Conservation (phyloP, 2,797 vertebrate species). For the Trachops cirrhosus region DNA sequence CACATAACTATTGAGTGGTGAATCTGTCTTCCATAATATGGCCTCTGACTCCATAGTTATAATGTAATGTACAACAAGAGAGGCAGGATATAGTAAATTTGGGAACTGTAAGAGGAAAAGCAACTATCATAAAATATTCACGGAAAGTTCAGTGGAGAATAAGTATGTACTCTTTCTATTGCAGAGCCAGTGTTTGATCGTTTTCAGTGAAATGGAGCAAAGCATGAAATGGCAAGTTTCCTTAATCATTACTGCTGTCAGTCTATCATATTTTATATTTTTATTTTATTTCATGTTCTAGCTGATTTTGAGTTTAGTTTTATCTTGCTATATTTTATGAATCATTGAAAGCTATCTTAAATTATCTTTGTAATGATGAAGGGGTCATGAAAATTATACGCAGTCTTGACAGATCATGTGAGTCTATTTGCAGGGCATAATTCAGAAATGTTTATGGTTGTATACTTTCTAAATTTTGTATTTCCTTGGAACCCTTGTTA, state of each 20-base stretch:
- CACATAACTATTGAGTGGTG: not conserved
- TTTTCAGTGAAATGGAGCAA: not conserved
- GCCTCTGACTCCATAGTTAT: not conserved
- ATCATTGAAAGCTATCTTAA: not conserved
- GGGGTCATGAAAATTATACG: not conserved
- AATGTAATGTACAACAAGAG: not conserved
- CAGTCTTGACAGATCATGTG: not conserved
- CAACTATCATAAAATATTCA: not conserved
- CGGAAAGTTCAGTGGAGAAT: not conserved
- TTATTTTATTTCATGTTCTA: not conserved
- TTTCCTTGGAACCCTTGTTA: not conserved
- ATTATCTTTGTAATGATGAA: not conserved
- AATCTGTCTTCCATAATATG: not conserved
- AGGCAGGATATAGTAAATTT: not conserved
- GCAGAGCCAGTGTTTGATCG: not conserved
- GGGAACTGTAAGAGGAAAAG: not conserved
- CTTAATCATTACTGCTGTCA: not conserved
- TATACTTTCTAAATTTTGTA: not conserved
- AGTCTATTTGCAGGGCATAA: not conserved
- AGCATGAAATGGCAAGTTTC: not conserved
- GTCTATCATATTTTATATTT: not conserved
- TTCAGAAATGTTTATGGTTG: not conserved
- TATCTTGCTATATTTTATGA: not conserved
- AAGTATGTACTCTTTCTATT: not conserved
- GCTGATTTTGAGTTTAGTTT: not conserved